Percentiles rank a stretch among this genome's conserved stretches.
Conservation (phyloP, 2,113 vertebrate genomes). For the Microtus richardsoni region DNA sequence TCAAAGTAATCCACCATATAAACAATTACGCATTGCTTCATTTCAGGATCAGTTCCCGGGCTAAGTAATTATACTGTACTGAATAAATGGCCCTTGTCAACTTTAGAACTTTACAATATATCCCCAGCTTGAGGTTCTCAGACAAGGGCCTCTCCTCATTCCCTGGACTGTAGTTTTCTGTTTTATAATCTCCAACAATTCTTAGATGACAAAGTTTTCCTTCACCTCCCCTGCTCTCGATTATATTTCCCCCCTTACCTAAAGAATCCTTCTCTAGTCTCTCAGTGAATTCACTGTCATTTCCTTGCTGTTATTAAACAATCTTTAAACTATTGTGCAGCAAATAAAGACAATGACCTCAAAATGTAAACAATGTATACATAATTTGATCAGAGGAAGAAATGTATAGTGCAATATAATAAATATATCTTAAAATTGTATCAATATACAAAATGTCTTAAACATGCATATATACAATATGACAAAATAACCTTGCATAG, state of each 20-base stretch:
- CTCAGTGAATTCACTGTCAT: background rate
- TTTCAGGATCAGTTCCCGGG: background rate
- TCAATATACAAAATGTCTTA: too few species aligned
- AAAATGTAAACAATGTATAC: too few species aligned
- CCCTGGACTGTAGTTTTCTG: background rate
- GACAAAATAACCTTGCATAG: too few species aligned
- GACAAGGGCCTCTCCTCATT: background rate
- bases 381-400: too few species aligned
- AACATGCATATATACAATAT: too few species aligned
- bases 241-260: background rate
- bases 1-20: too few species aligned
- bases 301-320: too few species aligned
- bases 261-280: background rate
- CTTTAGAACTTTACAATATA: background rate
- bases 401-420: too few species aligned
- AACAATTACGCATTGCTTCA: background rate
- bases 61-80: background rate
- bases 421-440: too few species aligned
- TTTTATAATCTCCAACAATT: background rate
- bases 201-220: background rate
- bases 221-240: background rate
- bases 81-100: background rate
- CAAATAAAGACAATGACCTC: too few species aligned
- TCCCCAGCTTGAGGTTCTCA: background rate
- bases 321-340: too few species aligned